phyloP scores from a whole-genome alignment of 2,113 vertebrate species.

The Odontophorus gujanensis region DNA sequence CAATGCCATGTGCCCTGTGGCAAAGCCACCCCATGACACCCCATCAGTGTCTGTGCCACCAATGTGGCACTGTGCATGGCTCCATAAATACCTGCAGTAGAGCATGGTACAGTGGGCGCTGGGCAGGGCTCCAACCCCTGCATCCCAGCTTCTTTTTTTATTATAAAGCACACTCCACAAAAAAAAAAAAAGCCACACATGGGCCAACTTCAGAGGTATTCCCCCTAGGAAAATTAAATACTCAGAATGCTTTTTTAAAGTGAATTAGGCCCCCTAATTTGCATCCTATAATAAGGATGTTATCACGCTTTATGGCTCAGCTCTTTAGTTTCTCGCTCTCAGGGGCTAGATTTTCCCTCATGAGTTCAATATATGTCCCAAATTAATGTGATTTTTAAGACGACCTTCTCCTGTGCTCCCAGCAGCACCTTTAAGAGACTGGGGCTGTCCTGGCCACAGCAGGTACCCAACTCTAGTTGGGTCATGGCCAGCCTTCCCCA shows the following conservation, averaged over 20 bases:
- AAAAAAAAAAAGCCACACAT: conserved; percentile 7
- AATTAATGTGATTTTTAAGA: conserved; percentile 82
- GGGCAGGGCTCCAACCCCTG: neutral
- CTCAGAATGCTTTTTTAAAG: conserved; percentile 85
- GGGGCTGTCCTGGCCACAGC: conserved; percentile 60
- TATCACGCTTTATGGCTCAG: conserved; percentile 83
- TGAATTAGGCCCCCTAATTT: conserved; percentile 85
- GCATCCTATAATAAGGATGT: conserved; percentile 87
- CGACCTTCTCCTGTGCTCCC: conserved; percentile 76
- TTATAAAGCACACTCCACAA: conserved; percentile 67
- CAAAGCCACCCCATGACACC: neutral
- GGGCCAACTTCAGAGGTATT: conserved; percentile 82
- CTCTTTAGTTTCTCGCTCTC: conserved; percentile 83
- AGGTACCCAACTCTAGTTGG: neutral
- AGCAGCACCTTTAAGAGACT: conserved; percentile 74
- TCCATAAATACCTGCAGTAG: conserved; percentile 63
- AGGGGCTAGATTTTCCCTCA: conserved; percentile 83
- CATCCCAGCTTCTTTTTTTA: neutral
- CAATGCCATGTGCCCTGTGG: neutral
- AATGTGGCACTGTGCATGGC: neutral
- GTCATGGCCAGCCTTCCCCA: neutral
- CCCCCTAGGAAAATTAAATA: conserved; percentile 87
- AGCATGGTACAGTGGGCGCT: neutral
- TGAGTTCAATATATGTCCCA: conserved; percentile 82
- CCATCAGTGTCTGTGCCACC: neutral